Conservation (phyloP, 2,113 vertebrate genomes). For the Melanerpes aurifrons region DNA sequence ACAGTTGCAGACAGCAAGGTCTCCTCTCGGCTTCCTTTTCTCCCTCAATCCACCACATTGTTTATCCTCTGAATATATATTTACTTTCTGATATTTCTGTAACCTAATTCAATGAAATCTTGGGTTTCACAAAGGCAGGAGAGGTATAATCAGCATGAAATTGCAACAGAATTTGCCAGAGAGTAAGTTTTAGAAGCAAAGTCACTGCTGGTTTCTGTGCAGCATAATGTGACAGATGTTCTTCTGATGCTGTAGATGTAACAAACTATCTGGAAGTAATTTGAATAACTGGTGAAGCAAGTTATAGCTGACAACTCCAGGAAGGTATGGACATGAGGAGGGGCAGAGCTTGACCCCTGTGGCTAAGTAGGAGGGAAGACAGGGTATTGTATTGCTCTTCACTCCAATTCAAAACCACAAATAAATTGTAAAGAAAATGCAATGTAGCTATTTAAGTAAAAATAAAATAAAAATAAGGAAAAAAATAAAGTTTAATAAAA, state of each 20-base stretch:
- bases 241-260: constrained; percentile 29
- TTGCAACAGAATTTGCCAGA: not conserved
- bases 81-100: not conserved
- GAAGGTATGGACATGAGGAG: not conserved
- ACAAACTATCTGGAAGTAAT: constrained; percentile 59
- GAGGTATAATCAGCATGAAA: not conserved
- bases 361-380: not conserved
- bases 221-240: constrained; percentile 57
- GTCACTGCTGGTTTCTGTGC: not conserved
- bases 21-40: no score
- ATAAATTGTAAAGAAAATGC: not conserved
- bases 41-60: not conserved
- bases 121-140: not conserved
- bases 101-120: not conserved
- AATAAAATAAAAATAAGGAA: no score
- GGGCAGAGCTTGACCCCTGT: not conserved
- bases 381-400: not conserved
- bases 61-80: not conserved
- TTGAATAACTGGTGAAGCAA: constrained; percentile 61
- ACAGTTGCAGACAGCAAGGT: no score
- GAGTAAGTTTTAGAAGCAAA: not conserved
- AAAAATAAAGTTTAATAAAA: no score
- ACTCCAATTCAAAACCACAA: not conserved
- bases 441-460: not conserved
- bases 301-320: constrained; percentile 36